Percentiles rank a stretch among this genome's conserved stretches.
These are phyloP conservation scores for Nematolebias whitei DNA, from an alignment of 2,113 vertebrate species.

Conservation along the genomic window DNA sequence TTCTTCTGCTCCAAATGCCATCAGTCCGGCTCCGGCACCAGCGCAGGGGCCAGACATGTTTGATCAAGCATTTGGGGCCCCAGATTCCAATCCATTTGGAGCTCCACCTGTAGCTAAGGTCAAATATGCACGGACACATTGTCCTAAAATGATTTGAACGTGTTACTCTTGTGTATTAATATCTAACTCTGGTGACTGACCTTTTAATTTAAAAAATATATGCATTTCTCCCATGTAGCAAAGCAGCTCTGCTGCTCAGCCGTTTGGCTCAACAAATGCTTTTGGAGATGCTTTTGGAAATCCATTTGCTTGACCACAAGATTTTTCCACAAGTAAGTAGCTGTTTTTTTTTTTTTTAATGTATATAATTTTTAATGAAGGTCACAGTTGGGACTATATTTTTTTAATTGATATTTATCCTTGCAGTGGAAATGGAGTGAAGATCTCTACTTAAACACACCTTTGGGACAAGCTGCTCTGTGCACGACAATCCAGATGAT, in stretches of 20 bases:
- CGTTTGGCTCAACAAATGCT: conserved; percentile 61
- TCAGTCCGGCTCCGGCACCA: conserved; percentile 33
- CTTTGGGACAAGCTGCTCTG: conserved; percentile 42
- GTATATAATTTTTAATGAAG: neutral
- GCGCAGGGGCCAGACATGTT: conserved; percentile 68
- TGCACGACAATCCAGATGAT: conserved; percentile 65
- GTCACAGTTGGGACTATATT: too few relatives aligned
- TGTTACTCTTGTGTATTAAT: neutral
- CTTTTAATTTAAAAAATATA: too few relatives aligned
- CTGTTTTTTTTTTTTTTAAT: neutral
- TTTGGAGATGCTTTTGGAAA: conserved; percentile 88
- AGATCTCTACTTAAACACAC: conserved; percentile 23
- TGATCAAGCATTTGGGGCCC: conserved; percentile 83
- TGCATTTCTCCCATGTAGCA: conserved; percentile 9
- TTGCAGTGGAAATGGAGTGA: conserved; percentile 41
- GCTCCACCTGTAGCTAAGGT: conserved; percentile 73
- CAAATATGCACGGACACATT: conserved; percentile 29
- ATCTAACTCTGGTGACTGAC: too few relatives aligned
- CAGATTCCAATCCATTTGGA: conserved; percentile 71
- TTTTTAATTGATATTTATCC: neutral
- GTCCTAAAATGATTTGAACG: neutral
- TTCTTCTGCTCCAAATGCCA: conserved; percentile 36
- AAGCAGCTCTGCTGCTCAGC: conserved; percentile 54
- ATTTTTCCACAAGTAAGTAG: conserved; percentile 41
- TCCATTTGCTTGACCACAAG: conserved; percentile 85